Base-by-base conservation (phyloP, 2,113 vertebrate species). In the Maccullochella peelii region DNA sequence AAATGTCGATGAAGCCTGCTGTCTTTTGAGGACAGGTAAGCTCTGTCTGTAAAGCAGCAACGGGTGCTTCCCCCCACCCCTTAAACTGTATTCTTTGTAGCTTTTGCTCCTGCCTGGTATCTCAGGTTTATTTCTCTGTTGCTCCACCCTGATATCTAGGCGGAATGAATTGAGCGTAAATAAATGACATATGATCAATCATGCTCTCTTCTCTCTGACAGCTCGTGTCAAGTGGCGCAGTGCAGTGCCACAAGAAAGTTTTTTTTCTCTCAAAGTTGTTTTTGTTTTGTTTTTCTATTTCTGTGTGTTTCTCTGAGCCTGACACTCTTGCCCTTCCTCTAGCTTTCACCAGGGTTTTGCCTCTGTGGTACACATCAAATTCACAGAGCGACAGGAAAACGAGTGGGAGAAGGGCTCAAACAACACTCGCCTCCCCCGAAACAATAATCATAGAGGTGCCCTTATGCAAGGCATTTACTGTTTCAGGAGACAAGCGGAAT, bases 1-100 rank as follows among this genome's bases (percentile, higher is more conserved):
- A 89, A 89, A 88, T 86, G 93, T 87, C 79, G 38, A 89, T 61
- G 91, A 86, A 79, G 66, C 83, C 82, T 72, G 73, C 85, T 82
- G 80, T 81, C 86, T 79, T 90, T 69, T 85, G 79, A 91, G 87
- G 88, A 89, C 84, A 89, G 87, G 77, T 89, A 83, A 94, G 84
- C 59, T 66, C 70, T 71, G 55, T 84, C 80, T 89, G 80, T 83
- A 86, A 85, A 78, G 70, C 58, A 71, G 78, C 79, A 67, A 59
- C 33, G 38, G 77, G 42, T 66, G 58, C 58, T 80, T 0, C 8
- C 11, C 47, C 7, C 55, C 30, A 33, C 30, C 30, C 68, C 63
- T 75, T 73, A 84, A 89, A 82, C 81, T 66, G 58, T 68, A 57
- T 63, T 79, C 65, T 70, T 63, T 79, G 49, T 55, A 55, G 73